Evolutionary conservation across 2,113 vertebrate species (phyloP), one percentile per base, ranked within the genome.

Genomic region (Crotalus horridus): DNA sequence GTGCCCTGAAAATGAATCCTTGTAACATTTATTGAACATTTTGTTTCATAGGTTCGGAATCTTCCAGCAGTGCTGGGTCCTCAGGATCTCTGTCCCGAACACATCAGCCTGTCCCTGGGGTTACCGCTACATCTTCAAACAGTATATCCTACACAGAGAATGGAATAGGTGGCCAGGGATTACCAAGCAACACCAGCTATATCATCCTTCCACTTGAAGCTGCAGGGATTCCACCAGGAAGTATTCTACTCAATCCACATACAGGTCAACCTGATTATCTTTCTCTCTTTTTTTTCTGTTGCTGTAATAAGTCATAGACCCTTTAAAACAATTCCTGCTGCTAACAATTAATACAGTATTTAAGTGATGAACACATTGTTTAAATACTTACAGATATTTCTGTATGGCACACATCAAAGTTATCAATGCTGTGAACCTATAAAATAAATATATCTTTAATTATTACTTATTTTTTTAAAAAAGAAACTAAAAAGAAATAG

Each of bases 211-310:
- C 98, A 93, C 97, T 98, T 93, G 99, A 99, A 97, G 98, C 98
- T 87, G 96, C 98, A 55, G 99, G 98, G 87, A 99, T 99, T 96
- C 98, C 98, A 0, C 99, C 99, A 0, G 99, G 99, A 94, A 99
- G 99, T 96, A 99, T 99, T 95, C 97, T 99, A 55, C 97, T 99
- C 92, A 99, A 99, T 96, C 99, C 99, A 0, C 98, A 98, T 85
- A 99, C 99, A 97, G 99, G 99, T 99, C 94, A 95, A 97, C 97
- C 85, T 0, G 0, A 43, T 53, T 48, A 9, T 29, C 26, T 29
- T 86, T n/a, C 33, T 88, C 61, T 53, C 69, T 56, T 0, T 0
- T 56, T 0, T 56, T 43, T 7, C 0, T 74, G 92, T n/a, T 24
- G 10, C 24, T 81, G 92, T 1, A 15, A 21, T 12, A 81, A 88